Conservation (phyloP, 2,888 invertebrate species). For the Miltochrista miniata region DNA sequence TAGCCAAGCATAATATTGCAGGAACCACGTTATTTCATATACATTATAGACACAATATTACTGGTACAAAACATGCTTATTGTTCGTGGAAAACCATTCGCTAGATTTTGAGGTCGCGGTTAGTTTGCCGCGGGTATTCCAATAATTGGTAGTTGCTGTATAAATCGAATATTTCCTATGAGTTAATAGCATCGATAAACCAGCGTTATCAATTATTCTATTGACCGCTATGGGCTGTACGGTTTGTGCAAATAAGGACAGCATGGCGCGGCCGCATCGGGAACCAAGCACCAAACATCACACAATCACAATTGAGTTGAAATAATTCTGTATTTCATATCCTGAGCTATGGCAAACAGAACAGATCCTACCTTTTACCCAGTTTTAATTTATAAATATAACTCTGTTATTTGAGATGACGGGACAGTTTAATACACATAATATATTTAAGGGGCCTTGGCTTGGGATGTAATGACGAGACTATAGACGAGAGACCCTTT, state of each 20-base stretch:
- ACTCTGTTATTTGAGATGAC: constrained; percentile 43
- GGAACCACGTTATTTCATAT: neutral
- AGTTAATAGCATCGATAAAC: constrained; percentile 28
- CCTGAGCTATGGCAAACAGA: constrained; percentile 15
- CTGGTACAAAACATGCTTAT: constrained; percentile 45
- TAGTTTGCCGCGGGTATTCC: neutral
- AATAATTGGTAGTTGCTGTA: constrained; percentile 10
- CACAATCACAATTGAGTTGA: constrained; percentile 4
- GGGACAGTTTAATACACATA: constrained; percentile 40
- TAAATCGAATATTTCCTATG: constrained; percentile 19
- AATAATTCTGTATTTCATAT: neutral
- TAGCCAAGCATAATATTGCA: constrained; percentile 41
- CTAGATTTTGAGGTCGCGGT: constrained; percentile 38
- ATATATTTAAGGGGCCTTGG: constrained; percentile 13
- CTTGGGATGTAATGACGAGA: constrained; percentile 38
- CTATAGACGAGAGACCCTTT: no score
- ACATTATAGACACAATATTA: constrained; percentile 32
- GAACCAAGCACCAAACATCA: constrained; percentile 45
- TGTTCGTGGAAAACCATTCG: constrained; percentile 50
- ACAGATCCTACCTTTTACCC: neutral
- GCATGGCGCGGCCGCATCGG: constrained; percentile 17
- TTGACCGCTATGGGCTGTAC: constrained; percentile 12
- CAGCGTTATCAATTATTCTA: constrained; percentile 26
- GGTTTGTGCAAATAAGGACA: constrained; percentile 31
- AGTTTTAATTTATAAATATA: constrained; percentile 18